Percentiles rank a stretch among this genome's conserved stretches.
phyloP scores from a whole-genome alignment of 2,113 vertebrate genomes.

The Helogale parvula region DNA sequence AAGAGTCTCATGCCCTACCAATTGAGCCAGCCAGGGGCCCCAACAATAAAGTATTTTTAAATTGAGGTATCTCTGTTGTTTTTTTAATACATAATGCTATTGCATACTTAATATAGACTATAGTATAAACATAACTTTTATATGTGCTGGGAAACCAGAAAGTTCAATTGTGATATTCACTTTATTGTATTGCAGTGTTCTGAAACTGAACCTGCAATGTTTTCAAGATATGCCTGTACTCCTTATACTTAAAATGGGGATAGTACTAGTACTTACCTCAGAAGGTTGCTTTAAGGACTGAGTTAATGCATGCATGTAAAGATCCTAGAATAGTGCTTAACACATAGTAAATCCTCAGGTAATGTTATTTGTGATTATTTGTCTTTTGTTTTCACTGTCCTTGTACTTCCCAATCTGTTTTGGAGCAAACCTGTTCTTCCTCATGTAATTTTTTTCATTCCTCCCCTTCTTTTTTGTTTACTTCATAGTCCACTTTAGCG shows the following conservation, averaged over 20 bases:
- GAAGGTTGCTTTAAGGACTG: neutral
- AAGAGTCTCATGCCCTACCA: neutral
- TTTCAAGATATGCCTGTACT: neutral
- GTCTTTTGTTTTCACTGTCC: slow-evolving; percentile 25
- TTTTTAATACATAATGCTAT: neutral
- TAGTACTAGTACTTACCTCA: neutral
- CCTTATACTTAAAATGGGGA: neutral
- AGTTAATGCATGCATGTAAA: slow-evolving; percentile 18
- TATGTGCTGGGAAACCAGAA: neutral
- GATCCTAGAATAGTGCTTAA: slow-evolving; percentile 10
- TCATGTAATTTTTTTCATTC: neutral
- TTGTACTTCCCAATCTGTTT: slow-evolving; percentile 42
- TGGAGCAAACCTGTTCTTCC: slow-evolving; percentile 37
- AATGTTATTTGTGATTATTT: slow-evolving; percentile 38
- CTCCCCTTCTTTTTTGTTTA: neutral
- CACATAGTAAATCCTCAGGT: slow-evolving; percentile 42
- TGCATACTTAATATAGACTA: neutral
- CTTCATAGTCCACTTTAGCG: neutral
- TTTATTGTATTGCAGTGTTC: neutral
- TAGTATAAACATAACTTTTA: neutral
- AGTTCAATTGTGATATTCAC: neutral
- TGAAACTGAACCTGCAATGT: neutral
- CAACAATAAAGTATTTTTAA: neutral
- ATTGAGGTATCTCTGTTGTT: neutral
- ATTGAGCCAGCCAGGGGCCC: neutral